Percentiles rank a stretch among this genome's conserved stretches.
phyloP scores from a whole-genome alignment of 2,888 invertebrate genomes.

The Euzophera pinguis region DNA sequence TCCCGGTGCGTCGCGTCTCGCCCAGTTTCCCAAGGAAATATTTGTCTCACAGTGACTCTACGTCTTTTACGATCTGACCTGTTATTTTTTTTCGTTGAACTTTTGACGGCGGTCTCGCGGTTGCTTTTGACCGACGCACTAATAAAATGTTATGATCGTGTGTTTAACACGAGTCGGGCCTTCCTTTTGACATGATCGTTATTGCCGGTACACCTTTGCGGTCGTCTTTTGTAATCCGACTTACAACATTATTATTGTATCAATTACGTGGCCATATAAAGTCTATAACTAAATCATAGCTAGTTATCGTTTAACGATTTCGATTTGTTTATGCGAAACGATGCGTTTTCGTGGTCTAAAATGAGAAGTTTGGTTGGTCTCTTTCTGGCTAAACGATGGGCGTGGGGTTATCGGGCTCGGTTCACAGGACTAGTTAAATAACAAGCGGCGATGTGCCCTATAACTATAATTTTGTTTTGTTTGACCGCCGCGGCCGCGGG shows the following conservation, averaged over 20 bases:
- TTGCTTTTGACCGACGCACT: slow-evolving; percentile 77
- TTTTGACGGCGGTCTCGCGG: slow-evolving; percentile 73
- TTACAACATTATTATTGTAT: slow-evolving; percentile 75
- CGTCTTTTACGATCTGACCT: slow-evolving; percentile 74
- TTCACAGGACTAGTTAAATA: slow-evolving; percentile 74
- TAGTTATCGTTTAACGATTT: slow-evolving; percentile 50
- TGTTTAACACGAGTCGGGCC: slow-evolving; percentile 79
- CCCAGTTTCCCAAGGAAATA: slow-evolving; percentile 40
- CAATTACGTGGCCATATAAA: slow-evolving; percentile 68
- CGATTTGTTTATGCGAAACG: slow-evolving; percentile 49
- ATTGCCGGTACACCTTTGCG: slow-evolving; percentile 71
- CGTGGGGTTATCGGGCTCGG: slow-evolving; percentile 58
- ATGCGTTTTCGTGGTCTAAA: slow-evolving; percentile 22
- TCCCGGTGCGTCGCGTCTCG: slow-evolving; percentile 36
- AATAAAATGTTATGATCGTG: slow-evolving; percentile 80
- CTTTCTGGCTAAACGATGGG: slow-evolving; percentile 48
- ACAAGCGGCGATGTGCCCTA: slow-evolving; percentile 67
- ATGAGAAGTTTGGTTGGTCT: slow-evolving; percentile 36
- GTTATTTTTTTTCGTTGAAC: slow-evolving; percentile 71
- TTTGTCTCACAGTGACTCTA: slow-evolving; percentile 66
- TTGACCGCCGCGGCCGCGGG: slow-evolving; percentile 59
- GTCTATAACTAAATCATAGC: slow-evolving; percentile 58
- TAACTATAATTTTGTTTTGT: slow-evolving; percentile 75
- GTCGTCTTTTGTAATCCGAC: slow-evolving; percentile 66
- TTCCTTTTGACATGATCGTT: slow-evolving; percentile 77